Evolutionary conservation across 2,113 vertebrate genomes (phyloP).

Genomic region (Suncus etruscus): DNA sequence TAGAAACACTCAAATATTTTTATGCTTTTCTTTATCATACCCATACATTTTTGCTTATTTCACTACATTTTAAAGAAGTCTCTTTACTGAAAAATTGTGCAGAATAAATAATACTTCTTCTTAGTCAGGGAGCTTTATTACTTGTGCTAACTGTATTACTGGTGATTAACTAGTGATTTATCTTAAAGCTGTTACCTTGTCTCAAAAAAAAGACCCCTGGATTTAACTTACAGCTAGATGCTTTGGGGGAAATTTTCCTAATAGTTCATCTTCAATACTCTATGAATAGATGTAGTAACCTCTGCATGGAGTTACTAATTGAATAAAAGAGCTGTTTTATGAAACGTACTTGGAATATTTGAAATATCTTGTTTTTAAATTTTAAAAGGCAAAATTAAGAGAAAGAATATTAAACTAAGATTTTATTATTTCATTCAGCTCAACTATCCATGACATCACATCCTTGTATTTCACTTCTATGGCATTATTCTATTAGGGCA

Average conservation of each 20-base stretch:
- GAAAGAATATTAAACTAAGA: constrained; percentile 51
- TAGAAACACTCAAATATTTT: background rate
- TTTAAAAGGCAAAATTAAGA: background rate
- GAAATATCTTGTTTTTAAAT: background rate
- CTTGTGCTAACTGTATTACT: background rate
- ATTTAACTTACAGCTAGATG: background rate
- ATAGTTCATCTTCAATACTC: too few relatives aligned
- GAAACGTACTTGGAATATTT: constrained; percentile 22
- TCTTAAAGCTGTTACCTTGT: background rate
- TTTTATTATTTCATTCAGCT: constrained; percentile 42
- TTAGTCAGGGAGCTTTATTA: background rate
- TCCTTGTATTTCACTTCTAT: constrained; percentile 40
- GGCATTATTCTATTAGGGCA: constrained; percentile 40
- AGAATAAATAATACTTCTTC: background rate
- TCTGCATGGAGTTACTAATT: background rate
- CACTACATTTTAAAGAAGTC: background rate
- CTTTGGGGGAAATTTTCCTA: background rate
- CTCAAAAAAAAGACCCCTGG: background rate
- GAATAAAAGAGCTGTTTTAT: background rate
- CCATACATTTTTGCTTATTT: background rate
- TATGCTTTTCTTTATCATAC: background rate
- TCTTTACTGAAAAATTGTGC: background rate
- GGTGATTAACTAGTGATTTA: background rate
- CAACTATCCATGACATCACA: background rate
- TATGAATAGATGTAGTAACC: too few relatives aligned